phyloP scores from a whole-genome alignment of 1,140 invertebrate species.

The Colletes gigas region DNA sequence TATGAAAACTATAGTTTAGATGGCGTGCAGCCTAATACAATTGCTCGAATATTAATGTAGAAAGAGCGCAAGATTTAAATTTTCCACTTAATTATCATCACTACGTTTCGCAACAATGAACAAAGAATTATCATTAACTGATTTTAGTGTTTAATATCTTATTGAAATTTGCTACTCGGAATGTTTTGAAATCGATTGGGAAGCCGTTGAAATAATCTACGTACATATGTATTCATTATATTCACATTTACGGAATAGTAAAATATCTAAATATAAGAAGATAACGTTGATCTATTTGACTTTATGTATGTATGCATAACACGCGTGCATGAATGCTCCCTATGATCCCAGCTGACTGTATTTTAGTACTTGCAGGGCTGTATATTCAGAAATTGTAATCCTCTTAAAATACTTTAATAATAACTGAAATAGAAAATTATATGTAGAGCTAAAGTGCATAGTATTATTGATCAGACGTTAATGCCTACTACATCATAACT shows the following conservation, averaged over 20 bases:
- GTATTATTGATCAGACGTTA: neutral
- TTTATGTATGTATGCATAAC: neutral
- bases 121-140: neutral
- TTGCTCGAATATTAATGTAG: neutral
- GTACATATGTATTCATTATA: constrained; percentile 16
- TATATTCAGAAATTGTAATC: neutral
- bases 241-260: constrained; percentile 17
- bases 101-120: neutral
- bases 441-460: neutral
- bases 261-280: constrained; percentile 2
- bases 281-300: constrained; percentile 10
- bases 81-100: constrained; percentile 2
- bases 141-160: neutral
- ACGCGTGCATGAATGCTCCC: neutral
- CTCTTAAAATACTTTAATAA: neutral
- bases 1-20: neutral
- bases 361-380: neutral
- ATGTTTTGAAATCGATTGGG: constrained; percentile 22
- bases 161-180: neutral
- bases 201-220: constrained; percentile 16
- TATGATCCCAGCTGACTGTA: constrained; percentile 9
- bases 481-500: neutral
- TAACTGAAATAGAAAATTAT: neutral
- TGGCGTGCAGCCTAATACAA: neutral
- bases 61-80: constrained; percentile 12